phyloP scores from a whole-genome alignment of 1,140 invertebrate species.

The Orius insidiosus region DNA sequence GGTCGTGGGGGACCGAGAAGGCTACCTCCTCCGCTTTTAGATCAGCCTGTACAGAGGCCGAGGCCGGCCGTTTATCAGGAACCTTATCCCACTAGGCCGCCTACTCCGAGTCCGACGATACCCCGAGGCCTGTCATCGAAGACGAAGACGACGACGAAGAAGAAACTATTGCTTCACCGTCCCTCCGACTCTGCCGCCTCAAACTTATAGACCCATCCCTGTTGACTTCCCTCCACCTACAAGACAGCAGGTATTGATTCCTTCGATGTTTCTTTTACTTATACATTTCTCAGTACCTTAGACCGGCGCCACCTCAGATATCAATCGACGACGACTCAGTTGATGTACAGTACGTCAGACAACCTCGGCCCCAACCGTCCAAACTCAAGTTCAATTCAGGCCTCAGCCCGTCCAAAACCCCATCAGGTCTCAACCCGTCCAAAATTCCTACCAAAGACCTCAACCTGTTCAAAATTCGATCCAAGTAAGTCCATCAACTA shows the following conservation, averaged over 20 bases:
- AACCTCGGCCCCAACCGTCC: neutral
- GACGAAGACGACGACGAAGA: slow-evolving; percentile 14
- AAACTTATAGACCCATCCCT: slow-evolving; percentile 3
- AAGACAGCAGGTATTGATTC: slow-evolving; percentile 12
- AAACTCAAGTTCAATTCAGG: too few relatives aligned
- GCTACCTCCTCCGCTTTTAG: neutral
- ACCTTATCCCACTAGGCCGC: neutral
- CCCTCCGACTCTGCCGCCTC: slow-evolving; percentile 9
- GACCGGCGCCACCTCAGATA: neutral
- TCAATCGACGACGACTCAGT: neutral
- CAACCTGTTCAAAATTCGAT: neutral
- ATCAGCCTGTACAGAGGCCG: slow-evolving; percentile 1
- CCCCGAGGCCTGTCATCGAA: slow-evolving; percentile 14
- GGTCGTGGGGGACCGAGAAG: slow-evolving; percentile 20
- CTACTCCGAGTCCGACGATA: neutral
- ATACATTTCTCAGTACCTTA: too few relatives aligned
- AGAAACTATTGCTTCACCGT: neutral
- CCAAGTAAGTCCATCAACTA: neutral
- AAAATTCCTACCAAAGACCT: neutral
- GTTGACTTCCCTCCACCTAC: slow-evolving; percentile 12
- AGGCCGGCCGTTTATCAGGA: slow-evolving; percentile 4
- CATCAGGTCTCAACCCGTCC: neutral
- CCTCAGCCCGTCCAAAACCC: slow-evolving; percentile 3
- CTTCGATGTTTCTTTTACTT: too few relatives aligned
- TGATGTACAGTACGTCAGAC: too few relatives aligned